phyloP scores from a whole-genome alignment of 2,113 vertebrate species.

The Aspidoscelis tigris region DNA sequence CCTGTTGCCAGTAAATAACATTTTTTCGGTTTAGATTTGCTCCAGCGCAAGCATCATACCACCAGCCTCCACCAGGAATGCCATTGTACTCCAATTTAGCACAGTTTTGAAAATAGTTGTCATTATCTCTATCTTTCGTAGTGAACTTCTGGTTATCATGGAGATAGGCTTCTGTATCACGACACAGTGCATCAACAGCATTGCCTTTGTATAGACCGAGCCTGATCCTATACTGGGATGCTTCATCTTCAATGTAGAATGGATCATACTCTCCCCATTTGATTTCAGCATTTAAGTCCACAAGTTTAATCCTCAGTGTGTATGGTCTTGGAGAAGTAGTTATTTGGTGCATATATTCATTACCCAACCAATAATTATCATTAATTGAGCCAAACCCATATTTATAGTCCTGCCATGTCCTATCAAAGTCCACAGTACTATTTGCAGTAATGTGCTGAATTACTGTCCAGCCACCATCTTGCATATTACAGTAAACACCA shows the following conservation, averaged over 20 bases:
- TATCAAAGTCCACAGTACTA: slow-evolving; percentile 84
- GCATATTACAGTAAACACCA: slow-evolving; percentile 84
- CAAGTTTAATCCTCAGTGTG: slow-evolving; percentile 83
- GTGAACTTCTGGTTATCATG: slow-evolving; percentile 90
- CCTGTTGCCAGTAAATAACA: slow-evolving; percentile 85
- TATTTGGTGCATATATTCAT: slow-evolving; percentile 82
- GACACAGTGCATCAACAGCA: slow-evolving; percentile 79
- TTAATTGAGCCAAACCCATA: slow-evolving; percentile 81
- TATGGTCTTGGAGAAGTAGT: slow-evolving; percentile 73
- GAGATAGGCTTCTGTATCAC: slow-evolving; percentile 88
- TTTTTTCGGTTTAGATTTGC: slow-evolving; percentile 86
- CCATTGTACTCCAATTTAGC: slow-evolving; percentile 83
- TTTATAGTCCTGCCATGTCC: slow-evolving; percentile 87
- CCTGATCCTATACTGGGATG: slow-evolving; percentile 81
- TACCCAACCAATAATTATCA: slow-evolving; percentile 89
- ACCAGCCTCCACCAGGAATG: slow-evolving; percentile 82
- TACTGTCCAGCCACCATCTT: slow-evolving; percentile 89
- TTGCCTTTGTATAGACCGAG: slow-evolving; percentile 85
- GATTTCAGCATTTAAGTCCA: slow-evolving; percentile 75
- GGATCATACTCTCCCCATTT: slow-evolving; percentile 83
- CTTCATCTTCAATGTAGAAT: slow-evolving; percentile 81
- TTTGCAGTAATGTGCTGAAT: slow-evolving; percentile 91
- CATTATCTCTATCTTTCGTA: slow-evolving; percentile 85
- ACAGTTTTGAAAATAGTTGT: slow-evolving; percentile 87
- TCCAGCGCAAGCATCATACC: slow-evolving; percentile 84